A percentile compares a stretch with the other conserved stretches of the same genome.
phyloP scores from a whole-genome alignment of 92 coral and sea anemone species.

The Siderastrea radians region DNA sequence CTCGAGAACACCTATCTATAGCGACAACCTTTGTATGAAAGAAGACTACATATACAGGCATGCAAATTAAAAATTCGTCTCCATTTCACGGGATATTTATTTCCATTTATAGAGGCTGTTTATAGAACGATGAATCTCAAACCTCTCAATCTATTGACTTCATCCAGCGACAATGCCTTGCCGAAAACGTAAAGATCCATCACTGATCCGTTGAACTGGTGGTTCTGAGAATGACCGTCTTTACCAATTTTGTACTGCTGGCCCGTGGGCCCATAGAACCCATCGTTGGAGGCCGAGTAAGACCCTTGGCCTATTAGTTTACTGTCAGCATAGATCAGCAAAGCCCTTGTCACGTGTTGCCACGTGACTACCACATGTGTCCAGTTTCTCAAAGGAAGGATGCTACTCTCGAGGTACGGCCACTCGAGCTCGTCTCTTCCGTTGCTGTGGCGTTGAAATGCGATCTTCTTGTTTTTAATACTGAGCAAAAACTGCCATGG shows the following conservation, averaged over 20 bases:
- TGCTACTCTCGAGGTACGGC: neutral
- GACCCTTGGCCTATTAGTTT: neutral
- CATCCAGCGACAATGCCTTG: constrained; percentile 21
- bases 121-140: neutral
- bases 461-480: neutral
- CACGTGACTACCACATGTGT: constrained; percentile 33
- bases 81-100: no score
- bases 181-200: constrained; percentile 41
- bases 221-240: neutral
- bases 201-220: constrained; percentile 40
- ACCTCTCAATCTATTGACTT: constrained; percentile 27
- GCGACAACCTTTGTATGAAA: no score
- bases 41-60: no score
- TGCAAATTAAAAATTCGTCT: neutral
- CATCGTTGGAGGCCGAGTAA: neutral
- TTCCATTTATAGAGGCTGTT: neutral
- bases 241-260: constrained; percentile 12
- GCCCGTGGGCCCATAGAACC: neutral
- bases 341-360: neutral
- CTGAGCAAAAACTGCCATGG: constrained; percentile 25
- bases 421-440: neutral
- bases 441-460: neutral
- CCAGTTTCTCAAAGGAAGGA: neutral
- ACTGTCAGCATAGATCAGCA: constrained; percentile 21
- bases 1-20: no score